These are phyloP conservation scores for Altica lythri DNA, from an alignment of 2,888 invertebrate species.

Conservation along the genomic window DNA sequence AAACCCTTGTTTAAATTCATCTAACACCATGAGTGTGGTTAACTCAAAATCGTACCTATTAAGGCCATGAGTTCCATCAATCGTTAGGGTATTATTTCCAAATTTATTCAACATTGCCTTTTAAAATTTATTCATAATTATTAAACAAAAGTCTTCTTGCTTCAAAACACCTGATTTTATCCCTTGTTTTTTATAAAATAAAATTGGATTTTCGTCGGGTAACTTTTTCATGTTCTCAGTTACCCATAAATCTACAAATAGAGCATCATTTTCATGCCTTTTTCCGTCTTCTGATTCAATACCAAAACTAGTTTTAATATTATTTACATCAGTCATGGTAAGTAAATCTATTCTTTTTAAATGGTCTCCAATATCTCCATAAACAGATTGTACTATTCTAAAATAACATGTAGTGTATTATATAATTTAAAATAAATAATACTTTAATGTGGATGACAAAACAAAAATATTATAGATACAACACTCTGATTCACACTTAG, in stretches of 20 bases:
- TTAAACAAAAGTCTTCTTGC: constrained; percentile 6
- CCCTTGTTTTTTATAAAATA: constrained; percentile 18
- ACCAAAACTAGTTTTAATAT: constrained; percentile 7
- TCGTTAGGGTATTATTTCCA: background rate
- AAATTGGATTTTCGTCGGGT: constrained; percentile 18
- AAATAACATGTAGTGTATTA: no score
- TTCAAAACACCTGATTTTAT: background rate
- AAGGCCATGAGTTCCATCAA: constrained; percentile 24
- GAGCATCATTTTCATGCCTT: constrained; percentile 14
- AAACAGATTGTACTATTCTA: background rate
- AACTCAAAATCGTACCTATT: constrained; percentile 24
- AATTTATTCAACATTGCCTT: background rate
- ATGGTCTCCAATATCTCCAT: background rate
- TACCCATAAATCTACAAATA: constrained; percentile 12
- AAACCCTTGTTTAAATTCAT: constrained; percentile 14
- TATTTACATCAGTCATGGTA: constrained; percentile 13
- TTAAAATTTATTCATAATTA: background rate
- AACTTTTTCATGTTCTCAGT: background rate
- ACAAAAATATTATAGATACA: no score
- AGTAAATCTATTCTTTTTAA: constrained; percentile 20
- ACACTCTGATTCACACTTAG: no score
- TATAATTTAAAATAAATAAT: no score
- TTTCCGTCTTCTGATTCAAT: constrained; percentile 14
- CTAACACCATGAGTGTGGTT: constrained; percentile 14
- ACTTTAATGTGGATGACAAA: no score